Evolutionary conservation across 2,113 vertebrate species (phyloP).

Genomic region (Meleagris gallopavo): DNA sequence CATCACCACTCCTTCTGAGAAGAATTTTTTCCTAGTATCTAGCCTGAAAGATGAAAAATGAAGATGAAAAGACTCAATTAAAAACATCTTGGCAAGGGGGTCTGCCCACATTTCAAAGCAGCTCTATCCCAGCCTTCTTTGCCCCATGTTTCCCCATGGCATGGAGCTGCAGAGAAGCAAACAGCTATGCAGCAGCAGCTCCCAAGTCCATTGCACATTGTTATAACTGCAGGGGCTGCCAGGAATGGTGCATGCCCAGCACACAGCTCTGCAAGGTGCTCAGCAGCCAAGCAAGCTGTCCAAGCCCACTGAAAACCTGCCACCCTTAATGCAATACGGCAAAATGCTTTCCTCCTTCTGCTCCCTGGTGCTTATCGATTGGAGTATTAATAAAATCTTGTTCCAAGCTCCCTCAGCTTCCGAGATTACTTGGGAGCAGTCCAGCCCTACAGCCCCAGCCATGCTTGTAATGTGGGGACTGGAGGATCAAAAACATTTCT

Average conservation of each 20-base stretch:
- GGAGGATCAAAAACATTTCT: slow-evolving; percentile 63
- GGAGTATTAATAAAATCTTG: slow-evolving; percentile 38
- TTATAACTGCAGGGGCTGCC: neutral
- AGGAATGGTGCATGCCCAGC: neutral
- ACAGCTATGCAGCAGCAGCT: rapidly evolving
- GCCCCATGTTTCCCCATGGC: neutral
- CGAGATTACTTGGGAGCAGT: slow-evolving; percentile 2
- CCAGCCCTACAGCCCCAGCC: neutral
- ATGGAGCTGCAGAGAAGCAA: rapidly evolving
- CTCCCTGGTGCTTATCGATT: neutral
- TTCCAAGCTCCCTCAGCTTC: slow-evolving; percentile 22
- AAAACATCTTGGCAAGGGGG: neutral
- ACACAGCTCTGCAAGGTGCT: neutral
- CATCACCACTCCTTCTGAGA: too few species aligned
- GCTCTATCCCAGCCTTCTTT: neutral
- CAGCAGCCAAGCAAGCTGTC: neutral
- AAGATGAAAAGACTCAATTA: neutral
- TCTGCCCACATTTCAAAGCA: neutral
- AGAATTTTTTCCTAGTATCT: too few species aligned
- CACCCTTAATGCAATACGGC: rapidly evolving
- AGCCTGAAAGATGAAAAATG: too few species aligned
- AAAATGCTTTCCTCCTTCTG: neutral
- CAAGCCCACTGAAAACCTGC: neutral
- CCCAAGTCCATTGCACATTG: neutral
- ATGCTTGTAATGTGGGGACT: neutral